Percentiles rank a stretch among this genome's conserved stretches.
phyloP scores from a whole-genome alignment of 2,888 invertebrate species.

The Athrips mouffetella region DNA sequence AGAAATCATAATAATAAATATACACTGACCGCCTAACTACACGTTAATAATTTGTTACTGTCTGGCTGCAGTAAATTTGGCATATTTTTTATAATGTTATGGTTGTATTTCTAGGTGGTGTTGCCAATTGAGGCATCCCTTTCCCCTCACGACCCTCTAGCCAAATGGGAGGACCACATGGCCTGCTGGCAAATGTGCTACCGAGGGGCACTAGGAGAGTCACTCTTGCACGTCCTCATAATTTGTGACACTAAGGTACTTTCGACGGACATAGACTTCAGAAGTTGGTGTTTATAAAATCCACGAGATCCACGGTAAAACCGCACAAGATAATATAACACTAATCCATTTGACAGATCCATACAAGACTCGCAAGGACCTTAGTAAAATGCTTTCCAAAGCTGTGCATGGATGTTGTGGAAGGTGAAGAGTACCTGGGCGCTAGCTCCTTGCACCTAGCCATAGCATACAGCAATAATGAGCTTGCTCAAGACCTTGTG shows the following conservation, averaged over 20 bases:
- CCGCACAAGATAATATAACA: neutral
- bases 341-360: slow-evolving; percentile 69
- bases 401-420: slow-evolving; percentile 94
- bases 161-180: slow-evolving; percentile 93
- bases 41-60: too few relatives aligned
- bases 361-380: slow-evolving; percentile 91
- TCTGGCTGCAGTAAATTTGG: neutral
- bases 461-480: slow-evolving; percentile 97
- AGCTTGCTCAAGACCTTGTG: slow-evolving; percentile 94
- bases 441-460: slow-evolving; percentile 97
- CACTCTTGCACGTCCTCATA: slow-evolving; percentile 94
- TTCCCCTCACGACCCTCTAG: slow-evolving; percentile 90
- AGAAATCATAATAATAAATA: too few relatives aligned
- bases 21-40: too few relatives aligned
- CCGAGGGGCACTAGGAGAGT: slow-evolving; percentile 96
- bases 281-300: neutral
- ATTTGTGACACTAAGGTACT: slow-evolving; percentile 92
- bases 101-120: slow-evolving; percentile 76
- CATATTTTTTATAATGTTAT: neutral
- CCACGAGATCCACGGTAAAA: too few relatives aligned
- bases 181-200: slow-evolving; percentile 99
- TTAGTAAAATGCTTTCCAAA: slow-evolving; percentile 94
- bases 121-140: slow-evolving; percentile 92
- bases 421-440: slow-evolving; percentile 97
- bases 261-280: neutral